Base-by-base conservation (phyloP, 1,140 invertebrate genomes). In the Saxidomus purpurata region DNA sequence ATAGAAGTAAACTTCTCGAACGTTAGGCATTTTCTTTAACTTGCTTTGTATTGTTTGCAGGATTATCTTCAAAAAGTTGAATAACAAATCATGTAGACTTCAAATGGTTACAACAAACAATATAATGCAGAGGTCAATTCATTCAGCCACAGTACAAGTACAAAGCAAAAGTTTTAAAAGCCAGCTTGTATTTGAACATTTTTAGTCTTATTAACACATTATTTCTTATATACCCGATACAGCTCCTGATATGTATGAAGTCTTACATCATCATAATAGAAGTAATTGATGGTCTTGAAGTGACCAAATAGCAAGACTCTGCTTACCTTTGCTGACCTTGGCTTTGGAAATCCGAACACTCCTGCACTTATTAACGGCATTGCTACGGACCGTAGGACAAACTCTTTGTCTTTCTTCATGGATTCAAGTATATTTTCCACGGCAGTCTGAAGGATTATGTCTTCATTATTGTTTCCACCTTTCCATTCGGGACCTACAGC, bases 401-500 rank as follows among this genome's bases (percentile, higher is more conserved):
- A 81, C 25, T 82, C 38, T 43, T 34, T 61, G 19, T 87, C 85
- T 25, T n/a, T 38, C 17, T 82, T 49, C 11, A 86, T 79, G 9
- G 47, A 36, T n/a, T 40, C 36, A n/a, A 92, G 55, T 43, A 47
- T 63, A 19, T 84, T 77, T 38, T 76, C 69, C 11, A 92, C 69
- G 15, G 77, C 81, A 49, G 59, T 63, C 15, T 13, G n/a, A 9
- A 92, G 71, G 6, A 38, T 19, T 34, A 84, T 43, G 28, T 86
- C 59, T 49, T 91, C 91, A 34, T 74, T 86, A 31, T 67, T 61
- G 11, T 71, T 28, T 28, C 91, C 90, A 17, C 86, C 91, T 47
- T 59, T 67, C 89, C 90, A 93, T 52, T 80, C 71, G 3, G 92
- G 92, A 0, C 88, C 91, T 3, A 92, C 89, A 43, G 89, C 91